Evolutionary conservation across 2,888 invertebrate species (phyloP).

Genomic region (Embidobia sp.): DNA sequence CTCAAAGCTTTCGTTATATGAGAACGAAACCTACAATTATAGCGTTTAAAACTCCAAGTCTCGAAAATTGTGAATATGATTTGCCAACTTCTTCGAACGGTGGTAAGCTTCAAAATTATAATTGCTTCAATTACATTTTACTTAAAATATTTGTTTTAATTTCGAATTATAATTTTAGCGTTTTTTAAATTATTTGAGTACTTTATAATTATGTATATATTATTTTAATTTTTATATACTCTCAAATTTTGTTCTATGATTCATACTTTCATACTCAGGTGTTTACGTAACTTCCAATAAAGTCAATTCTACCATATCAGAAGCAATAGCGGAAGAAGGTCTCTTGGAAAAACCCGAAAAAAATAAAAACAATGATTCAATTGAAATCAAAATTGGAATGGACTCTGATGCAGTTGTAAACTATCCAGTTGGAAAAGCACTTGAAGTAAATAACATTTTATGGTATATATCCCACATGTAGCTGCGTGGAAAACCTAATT

Average conservation of each 20-base stretch:
- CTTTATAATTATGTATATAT: no score
- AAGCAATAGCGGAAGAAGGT: slow-evolving; percentile 85
- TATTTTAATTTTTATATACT: no score
- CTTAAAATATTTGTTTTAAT: no score
- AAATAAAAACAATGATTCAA: slow-evolving; percentile 28
- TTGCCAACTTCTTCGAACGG: slow-evolving; percentile 82
- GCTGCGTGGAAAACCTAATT: no score
- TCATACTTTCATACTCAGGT: slow-evolving; percentile 16
- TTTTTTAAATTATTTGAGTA: no score
- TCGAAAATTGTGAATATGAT: slow-evolving; percentile 85
- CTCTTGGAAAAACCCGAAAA: slow-evolving; percentile 73
- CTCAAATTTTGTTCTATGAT: no score
- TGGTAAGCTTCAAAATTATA: no score
- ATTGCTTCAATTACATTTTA: no score
- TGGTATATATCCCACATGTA: no score
- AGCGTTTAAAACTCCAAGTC: slow-evolving; percentile 91
- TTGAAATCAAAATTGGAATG: slow-evolving; percentile 66
- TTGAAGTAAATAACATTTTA: slow-evolving; percentile 85
- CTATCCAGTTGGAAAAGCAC: slow-evolving; percentile 90
- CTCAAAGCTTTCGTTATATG: slow-evolving; percentile 95
- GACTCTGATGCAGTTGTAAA: slow-evolving; percentile 81
- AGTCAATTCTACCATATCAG: slow-evolving; percentile 81
- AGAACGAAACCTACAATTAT: slow-evolving; percentile 93
- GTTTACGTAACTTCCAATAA: slow-evolving; percentile 10
- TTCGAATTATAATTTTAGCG: no score